Evolutionary conservation across 2,797 vertebrate genomes (phyloP).

Genomic region (Melanotaenia pygmaea): DNA sequence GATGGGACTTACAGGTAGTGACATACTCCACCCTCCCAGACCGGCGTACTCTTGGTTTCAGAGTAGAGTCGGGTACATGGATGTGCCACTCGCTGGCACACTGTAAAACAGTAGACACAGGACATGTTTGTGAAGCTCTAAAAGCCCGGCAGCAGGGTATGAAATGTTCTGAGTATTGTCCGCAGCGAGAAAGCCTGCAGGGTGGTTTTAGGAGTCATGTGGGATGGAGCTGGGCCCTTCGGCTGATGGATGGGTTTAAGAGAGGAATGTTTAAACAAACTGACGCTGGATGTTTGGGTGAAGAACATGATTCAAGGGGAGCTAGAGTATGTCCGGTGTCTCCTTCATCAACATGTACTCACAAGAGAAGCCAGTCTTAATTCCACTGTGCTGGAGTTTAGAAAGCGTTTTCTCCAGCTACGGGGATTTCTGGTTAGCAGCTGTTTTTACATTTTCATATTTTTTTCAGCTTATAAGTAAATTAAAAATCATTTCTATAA

Average conservation of each 20-base stretch:
- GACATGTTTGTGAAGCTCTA: conserved; percentile 18
- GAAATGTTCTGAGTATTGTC: conserved; percentile 23
- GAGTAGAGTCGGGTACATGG: conserved; percentile 94
- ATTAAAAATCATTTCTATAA: no score
- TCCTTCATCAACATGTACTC: conserved; percentile 31
- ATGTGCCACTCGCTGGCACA: conserved; percentile 91
- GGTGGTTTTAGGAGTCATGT: conserved; percentile 49
- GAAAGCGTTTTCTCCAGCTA: background rate
- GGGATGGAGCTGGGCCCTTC: conserved; percentile 43
- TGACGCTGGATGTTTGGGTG: conserved; percentile 66
- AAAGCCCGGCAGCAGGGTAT: background rate
- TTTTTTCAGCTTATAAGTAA: no score
- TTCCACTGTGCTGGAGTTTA: background rate
- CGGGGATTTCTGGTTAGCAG: background rate
- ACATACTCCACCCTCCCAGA: conserved; percentile 93
- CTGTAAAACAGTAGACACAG: conserved; percentile 78
- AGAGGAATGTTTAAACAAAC: conserved; percentile 79
- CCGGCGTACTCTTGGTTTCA: conserved; percentile 92
- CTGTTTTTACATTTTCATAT: background rate
- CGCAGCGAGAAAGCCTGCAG: conserved; percentile 34
- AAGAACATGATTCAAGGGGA: conserved; percentile 49
- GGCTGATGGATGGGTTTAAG: conserved; percentile 71
- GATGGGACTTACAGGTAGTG: conserved; percentile 91
- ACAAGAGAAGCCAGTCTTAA: conserved; percentile 16
- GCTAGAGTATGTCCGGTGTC: conserved; percentile 32